Conservation (phyloP, 2,797 vertebrate species). For the Gobionotothen gibberifrons region DNA sequence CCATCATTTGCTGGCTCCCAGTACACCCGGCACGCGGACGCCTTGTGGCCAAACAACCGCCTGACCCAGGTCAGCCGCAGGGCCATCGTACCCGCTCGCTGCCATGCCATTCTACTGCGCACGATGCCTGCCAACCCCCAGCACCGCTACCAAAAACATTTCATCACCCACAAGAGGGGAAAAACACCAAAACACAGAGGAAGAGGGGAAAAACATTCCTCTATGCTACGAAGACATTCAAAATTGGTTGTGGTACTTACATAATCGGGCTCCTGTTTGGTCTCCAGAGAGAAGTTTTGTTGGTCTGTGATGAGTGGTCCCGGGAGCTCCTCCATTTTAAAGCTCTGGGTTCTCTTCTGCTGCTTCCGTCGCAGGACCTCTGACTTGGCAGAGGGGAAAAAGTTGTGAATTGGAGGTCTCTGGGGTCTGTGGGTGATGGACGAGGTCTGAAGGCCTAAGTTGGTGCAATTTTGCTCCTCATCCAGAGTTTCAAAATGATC, state of each 20-base stretch:
- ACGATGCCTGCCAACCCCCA: slow-evolving; percentile 69
- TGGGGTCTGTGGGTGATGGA: slow-evolving; percentile 74
- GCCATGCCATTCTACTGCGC: slow-evolving; percentile 73
- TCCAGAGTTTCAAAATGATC: slow-evolving; percentile 84
- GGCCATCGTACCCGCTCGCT: slow-evolving; percentile 72
- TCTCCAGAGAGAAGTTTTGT: slow-evolving; percentile 92
- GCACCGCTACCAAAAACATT: slow-evolving; percentile 77
- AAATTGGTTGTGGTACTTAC: slow-evolving; percentile 85
- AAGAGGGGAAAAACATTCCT: slow-evolving; percentile 78
- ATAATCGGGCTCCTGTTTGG: slow-evolving; percentile 90
- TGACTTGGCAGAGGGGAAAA: slow-evolving; percentile 83
- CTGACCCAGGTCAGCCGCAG: slow-evolving; percentile 82
- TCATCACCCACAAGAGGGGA: slow-evolving; percentile 75
- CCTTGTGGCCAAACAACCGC: slow-evolving; percentile 82
- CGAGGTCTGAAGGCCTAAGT: slow-evolving; percentile 73
- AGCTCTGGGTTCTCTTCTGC: slow-evolving; percentile 88
- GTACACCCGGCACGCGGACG: slow-evolving; percentile 80
- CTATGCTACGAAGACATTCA: slow-evolving; percentile 61
- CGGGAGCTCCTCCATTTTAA: slow-evolving; percentile 88
- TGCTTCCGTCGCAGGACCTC: slow-evolving; percentile 88
- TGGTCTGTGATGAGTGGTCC: slow-evolving; percentile 88
- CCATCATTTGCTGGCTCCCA: slow-evolving; percentile 80
- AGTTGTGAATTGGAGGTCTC: slow-evolving; percentile 79
- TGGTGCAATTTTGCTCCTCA: slow-evolving; percentile 81
- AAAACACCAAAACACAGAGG: slow-evolving; percentile 77